Evolutionary conservation across 2,113 vertebrate genomes (phyloP).

Genomic region (Trachemys scripta): DNA sequence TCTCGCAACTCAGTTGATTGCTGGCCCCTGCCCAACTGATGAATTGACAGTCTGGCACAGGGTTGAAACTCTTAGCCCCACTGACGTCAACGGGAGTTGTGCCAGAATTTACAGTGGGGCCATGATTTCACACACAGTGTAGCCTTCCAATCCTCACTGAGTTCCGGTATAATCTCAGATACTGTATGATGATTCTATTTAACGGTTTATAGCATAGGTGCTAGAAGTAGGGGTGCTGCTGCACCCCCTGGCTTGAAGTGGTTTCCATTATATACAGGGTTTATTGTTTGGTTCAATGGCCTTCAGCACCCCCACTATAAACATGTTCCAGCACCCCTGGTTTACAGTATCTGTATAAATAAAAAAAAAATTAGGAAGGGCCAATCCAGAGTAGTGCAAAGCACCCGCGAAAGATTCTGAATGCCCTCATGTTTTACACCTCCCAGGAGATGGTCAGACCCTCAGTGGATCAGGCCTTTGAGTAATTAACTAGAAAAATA

Average conservation of each 20-base stretch:
- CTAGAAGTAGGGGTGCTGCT: too few relatives aligned
- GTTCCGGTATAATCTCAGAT: neutral
- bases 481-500: neutral
- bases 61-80: neutral
- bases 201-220: neutral
- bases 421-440: neutral
- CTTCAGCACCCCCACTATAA: too few relatives aligned
- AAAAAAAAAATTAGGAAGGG: too few relatives aligned
- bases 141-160: too few relatives aligned
- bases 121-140: neutral
- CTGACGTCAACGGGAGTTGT: neutral
- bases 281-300: too few relatives aligned
- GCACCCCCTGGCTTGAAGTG: too few relatives aligned
- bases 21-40: neutral
- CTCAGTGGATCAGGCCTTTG: neutral
- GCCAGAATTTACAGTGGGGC: neutral
- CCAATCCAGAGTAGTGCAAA: neutral
- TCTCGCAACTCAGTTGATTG: neutral
- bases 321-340: too few relatives aligned
- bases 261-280: too few relatives aligned
- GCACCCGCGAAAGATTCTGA: neutral
- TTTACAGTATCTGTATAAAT: neutral
- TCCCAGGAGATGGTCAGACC: neutral
- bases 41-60: neutral
- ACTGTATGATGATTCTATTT: neutral